phyloP scores from a whole-genome alignment of 2,113 vertebrate species.

The Lamprologus tigripictilis region DNA sequence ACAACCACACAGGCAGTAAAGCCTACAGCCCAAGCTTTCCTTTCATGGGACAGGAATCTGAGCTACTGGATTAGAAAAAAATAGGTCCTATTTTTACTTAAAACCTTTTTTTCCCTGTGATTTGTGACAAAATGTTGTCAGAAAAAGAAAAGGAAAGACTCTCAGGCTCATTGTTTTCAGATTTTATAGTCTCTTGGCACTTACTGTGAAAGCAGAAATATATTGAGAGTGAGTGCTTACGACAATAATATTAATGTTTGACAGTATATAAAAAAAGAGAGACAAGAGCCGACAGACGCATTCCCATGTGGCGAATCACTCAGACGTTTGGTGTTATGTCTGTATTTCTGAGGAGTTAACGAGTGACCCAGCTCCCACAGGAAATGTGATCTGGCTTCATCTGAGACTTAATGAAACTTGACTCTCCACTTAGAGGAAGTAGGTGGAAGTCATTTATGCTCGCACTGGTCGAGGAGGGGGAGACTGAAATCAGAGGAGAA shows the following conservation, averaged over 20 bases:
- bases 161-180: neutral
- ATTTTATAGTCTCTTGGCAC: neutral
- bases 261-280: neutral
- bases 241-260: neutral
- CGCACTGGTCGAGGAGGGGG: neutral
- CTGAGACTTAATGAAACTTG: constrained; percentile 11
- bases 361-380: neutral
- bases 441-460: neutral
- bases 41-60: constrained; percentile 1
- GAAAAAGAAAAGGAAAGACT: neutral
- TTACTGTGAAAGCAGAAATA: neutral
- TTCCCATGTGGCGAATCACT: constrained; percentile 31
- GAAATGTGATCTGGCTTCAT: constrained; percentile 21
- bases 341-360: neutral
- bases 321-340: constrained; percentile 20
- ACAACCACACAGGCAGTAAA: neutral
- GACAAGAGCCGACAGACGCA: neutral
- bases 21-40: neutral
- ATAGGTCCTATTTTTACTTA: constrained; percentile 5
- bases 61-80: neutral
- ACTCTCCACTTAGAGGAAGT: neutral
- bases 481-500: neutral
- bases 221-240: neutral
- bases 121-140: constrained; percentile 3
- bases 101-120: neutral